Base-by-base conservation (phyloP, 2,113 vertebrate genomes). In the Solea senegalensis region DNA sequence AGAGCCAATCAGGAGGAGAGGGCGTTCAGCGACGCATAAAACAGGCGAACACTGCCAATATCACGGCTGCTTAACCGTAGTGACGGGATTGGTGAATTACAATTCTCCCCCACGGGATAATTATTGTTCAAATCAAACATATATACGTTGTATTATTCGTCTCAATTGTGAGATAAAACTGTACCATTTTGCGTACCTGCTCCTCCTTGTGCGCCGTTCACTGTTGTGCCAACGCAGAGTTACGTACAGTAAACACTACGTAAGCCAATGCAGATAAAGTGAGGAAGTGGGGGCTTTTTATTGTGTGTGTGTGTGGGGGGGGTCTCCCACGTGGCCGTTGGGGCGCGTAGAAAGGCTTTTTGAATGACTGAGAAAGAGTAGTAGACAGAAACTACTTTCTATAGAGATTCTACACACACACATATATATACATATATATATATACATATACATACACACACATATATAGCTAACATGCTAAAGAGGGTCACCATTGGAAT, bases 1-100 rank as follows among this genome's bases (percentile, higher is more conserved):
- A 27, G 15, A 76, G 59, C 91, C 92, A 92, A 93, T 92, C 90
- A 87, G 79, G 6, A 21, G n/a, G 7, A 40, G 86, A 79, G 88
- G 85, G 86, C 80, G 78, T 72, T 40, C 9, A 26, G 34, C 0
- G 49, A 15, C 34, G 44, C 12, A 48, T 65, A 57, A 7, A 43
- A 5, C 28, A 27, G 46, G 61, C 44, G 48, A 83, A 56, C 64
- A 51, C 72, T 5, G 50, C 9, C 44, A 21, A 21, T 21, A 21
- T 21, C 21, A 21, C 1, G 21, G 21, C 21, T 21, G 21, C 34
- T 3, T 34, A 34, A 34, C 34, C 34, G 34, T 6, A 34, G 34
- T 34, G 34, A 34, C 34, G 34, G 34, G 3, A 34, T 34, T 3
- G 3, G 34, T 3, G 34, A 34, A 34, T 34, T 34, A 34, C 34